Base-by-base conservation (phyloP, 2,797 vertebrate genomes). In the Nothura maculosa region DNA sequence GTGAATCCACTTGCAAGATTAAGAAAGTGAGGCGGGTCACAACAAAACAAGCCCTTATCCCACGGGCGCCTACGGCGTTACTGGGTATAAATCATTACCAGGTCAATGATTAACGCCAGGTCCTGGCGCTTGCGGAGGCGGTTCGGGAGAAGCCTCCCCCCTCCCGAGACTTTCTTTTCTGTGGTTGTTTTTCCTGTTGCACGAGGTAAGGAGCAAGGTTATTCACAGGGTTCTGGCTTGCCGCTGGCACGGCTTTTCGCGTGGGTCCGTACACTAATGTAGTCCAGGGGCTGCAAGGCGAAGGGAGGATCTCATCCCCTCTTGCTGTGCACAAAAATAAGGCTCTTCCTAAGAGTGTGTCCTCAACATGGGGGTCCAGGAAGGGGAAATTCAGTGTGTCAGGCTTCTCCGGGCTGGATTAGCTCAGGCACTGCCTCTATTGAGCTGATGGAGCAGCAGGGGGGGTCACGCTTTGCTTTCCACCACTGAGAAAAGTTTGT, bases 41-140 rank as follows among this genome's bases (percentile, higher is more conserved):
- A 81, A 85, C 78, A 90, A 88, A 92, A 15, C 74, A 28, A 1
- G 0, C 32, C 62, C 66, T 68, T 90, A 92, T 10, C 75, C 80
- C 27, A 28, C 13, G 45, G 5, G 52, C 67, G 47, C 72, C 85
- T 43, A 63, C 6, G 50, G n/a, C 76, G 5, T 60, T 50, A 50
- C 19, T 27, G 69, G 73, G 64, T 90, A n/a, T 90, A n/a, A 92
- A 94, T 93, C 68, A 78, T 94, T 94, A 93, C 16, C 2, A 0
- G 0, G 28, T 42, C 13, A 50, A 93, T 93, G 72, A 85, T 95
- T 94, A 94, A 94, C 52, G 5, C 18, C 2, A 0, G 0, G 25
- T 42, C 25, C 7, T 5, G 6, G 55, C 7, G 50, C 60, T 74
- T 32, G 27, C n/a, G 61, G 80, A 82, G 76, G 30, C 76, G 66